Conservation (phyloP, 2,888 invertebrate genomes). For the Amphipyra tragopoginis region DNA sequence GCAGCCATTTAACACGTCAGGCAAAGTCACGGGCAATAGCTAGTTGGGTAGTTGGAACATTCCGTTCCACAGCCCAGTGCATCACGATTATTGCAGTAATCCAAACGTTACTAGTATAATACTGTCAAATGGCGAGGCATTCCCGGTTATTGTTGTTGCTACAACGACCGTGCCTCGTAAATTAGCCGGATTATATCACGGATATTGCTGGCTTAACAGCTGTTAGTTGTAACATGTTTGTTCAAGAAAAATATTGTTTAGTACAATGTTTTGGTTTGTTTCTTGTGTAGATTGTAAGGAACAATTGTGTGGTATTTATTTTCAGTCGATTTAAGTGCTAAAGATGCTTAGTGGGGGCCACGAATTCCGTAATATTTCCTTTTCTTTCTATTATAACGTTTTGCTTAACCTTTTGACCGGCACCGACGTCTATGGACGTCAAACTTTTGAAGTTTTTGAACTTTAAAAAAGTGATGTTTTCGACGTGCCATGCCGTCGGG, state of each 20-base stretch:
- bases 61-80: slow-evolving; percentile 50
- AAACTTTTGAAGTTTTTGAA: no score
- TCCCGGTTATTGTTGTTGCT: slow-evolving; percentile 45
- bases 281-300: no score
- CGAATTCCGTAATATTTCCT: no score
- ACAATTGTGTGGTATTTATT: no score
- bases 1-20: slow-evolving; percentile 22
- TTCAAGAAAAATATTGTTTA: slow-evolving; percentile 44
- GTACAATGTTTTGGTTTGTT: no score
- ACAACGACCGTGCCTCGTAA: slow-evolving; percentile 50
- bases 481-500: no score
- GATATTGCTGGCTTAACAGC: slow-evolving; percentile 50
- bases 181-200: slow-evolving; percentile 61
- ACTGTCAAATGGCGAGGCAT: slow-evolving; percentile 57
- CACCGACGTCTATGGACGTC: no score
- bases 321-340: no score
- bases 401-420: no score
- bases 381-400: no score
- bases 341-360: no score
- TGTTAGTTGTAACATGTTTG: slow-evolving; percentile 47
- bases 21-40: slow-evolving; percentile 35
- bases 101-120: slow-evolving; percentile 59
- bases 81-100: slow-evolving; percentile 57
- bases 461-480: no score
- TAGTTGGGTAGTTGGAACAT: slow-evolving; percentile 20